Evolutionary conservation across 2,888 invertebrate species (phyloP).

Genomic region (Syrista parreyssii): DNA sequence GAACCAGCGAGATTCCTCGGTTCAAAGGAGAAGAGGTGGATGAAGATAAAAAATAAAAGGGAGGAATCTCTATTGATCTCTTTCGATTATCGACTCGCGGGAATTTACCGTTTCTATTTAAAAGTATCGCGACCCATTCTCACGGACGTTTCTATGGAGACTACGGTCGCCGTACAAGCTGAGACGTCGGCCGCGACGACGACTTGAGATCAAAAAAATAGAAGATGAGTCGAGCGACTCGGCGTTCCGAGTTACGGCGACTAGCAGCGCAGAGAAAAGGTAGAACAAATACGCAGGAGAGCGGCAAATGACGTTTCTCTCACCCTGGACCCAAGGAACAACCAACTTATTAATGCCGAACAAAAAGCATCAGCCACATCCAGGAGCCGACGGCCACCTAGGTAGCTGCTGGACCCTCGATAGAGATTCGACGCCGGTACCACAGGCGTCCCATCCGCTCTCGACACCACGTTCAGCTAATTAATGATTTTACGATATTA

Average conservation of each 20-base stretch:
- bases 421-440: not conserved
- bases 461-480: constrained; percentile 50
- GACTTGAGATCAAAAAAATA: not conserved
- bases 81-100: not conserved
- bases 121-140: no score
- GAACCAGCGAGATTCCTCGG: not conserved
- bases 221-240: no score
- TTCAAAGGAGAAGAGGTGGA: no score
- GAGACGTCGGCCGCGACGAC: not conserved
- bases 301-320: constrained; percentile 2
- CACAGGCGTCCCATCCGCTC: constrained; percentile 28
- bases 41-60: no score
- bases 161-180: not conserved
- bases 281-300: not conserved
- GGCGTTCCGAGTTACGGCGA: no score
- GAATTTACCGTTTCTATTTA: no score
- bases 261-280: no score
- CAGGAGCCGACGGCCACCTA: constrained; percentile 56
- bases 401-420: constrained; percentile 40
- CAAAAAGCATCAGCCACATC: constrained; percentile 56
- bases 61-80: no score
- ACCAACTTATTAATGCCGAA: constrained; percentile 51
- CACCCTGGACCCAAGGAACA: not conserved
- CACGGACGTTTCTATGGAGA: no score
- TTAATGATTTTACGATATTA: constrained; percentile 61